Base-by-base conservation (phyloP, 2,113 vertebrate genomes). In the Hucho hucho region DNA sequence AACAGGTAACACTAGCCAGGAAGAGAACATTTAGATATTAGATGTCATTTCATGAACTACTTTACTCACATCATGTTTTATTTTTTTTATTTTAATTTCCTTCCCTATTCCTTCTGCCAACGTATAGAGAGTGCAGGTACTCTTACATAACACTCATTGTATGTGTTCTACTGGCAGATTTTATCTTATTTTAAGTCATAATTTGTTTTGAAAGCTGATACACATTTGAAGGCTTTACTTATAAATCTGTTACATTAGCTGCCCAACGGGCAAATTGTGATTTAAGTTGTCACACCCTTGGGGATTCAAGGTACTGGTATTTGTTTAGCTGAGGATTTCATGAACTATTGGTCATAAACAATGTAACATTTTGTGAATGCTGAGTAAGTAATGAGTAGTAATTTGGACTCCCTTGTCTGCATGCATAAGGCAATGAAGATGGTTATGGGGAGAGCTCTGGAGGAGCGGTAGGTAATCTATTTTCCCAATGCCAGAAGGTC, bases 401-500 rank as follows among this genome's bases (percentile, higher is more conserved):
- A 56, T 63, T n/a, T 2, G 0, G 22, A 3, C 75, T 82, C 75
- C 20, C 81, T 82, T 74, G 74, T 87, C 84, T 77, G 84, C 89
- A 90, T 90, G 79, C 86, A 79, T 67, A 43, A 63, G 70, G 82
- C 56, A 26, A 53, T 25, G 29, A 76, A 81, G 81, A 75, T 83
- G 80, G 82, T 88, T 87, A 83, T 37, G 78, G 4, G 0, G 66
- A 61, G 64, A 37, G 76, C 80, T 85, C 81, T 76, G 74, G 81
- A 83, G 86, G 84, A 88, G 81, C 82, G 26, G 79, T 86, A 78
- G 79, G 86, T 87, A 87, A 90, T 89, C 87, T 90, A 86, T 88
- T 87, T 43, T 90, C 79, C 86, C 81, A 79, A 78, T 81, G 87
- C 78, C 85, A 90, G 86, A 91, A 90, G 90, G 90, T 93, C 90